phyloP scores from a whole-genome alignment of 2,888 invertebrate genomes.

The Phyllotreta striolata region DNA sequence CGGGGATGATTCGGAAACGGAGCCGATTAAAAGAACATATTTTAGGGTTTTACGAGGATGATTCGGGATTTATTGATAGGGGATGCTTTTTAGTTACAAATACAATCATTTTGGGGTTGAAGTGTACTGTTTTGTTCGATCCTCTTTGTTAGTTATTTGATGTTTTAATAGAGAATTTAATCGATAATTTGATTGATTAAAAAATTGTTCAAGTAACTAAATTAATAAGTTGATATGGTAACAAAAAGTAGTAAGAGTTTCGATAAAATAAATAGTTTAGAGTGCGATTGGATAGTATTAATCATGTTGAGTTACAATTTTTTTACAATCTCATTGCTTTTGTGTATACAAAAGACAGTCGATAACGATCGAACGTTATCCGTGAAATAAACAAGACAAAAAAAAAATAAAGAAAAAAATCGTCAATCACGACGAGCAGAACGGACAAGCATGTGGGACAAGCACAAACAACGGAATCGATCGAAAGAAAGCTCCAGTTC shows the following conservation, averaged over 20 bases:
- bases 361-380: constrained; percentile 12
- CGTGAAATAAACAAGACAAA: not conserved
- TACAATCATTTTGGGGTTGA: too few species aligned
- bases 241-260: too few species aligned
- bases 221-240: too few species aligned
- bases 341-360: not conserved
- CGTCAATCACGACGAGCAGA: constrained; percentile 3
- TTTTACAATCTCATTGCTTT: too few species aligned
- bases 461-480: constrained; percentile 23
- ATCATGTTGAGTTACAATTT: too few species aligned
- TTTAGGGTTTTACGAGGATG: constrained; percentile 24
- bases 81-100: not conserved
- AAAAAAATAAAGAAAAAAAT: not conserved
- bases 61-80: constrained; percentile 15
- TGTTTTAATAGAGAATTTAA: too few species aligned
- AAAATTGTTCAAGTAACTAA: too few species aligned
- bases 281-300: too few species aligned
- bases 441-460: constrained; percentile 20
- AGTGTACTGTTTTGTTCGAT: too few species aligned
- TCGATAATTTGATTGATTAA: too few species aligned
- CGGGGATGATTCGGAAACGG: constrained; percentile 30
- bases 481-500: constrained; percentile 30
- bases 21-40: constrained; percentile 36
- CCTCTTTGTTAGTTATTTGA: too few species aligned
- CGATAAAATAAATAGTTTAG: too few species aligned